These are phyloP conservation scores for Chionodraco myersi DNA, from an alignment of 2,113 vertebrate genomes.

Conservation along the genomic window DNA sequence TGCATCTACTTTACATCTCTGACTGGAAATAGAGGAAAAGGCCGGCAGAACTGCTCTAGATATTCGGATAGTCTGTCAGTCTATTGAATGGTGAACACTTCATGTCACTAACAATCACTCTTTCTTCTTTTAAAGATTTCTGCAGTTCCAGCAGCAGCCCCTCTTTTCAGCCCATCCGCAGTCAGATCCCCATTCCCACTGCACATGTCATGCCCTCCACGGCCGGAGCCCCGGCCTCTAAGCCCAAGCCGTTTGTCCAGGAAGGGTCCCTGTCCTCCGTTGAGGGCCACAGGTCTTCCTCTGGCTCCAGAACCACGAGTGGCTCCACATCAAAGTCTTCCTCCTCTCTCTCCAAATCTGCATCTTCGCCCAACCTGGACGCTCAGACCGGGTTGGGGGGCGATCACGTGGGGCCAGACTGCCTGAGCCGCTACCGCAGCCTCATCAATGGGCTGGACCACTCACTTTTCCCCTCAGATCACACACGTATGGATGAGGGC, in stretches of 20 bases:
- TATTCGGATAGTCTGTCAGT: conserved; percentile 15
- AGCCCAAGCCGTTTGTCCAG: conserved; percentile 77
- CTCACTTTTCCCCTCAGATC: conserved; percentile 86
- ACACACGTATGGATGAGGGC: conserved; percentile 82
- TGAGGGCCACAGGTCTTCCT: conserved; percentile 66
- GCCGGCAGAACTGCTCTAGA: conserved; percentile 44
- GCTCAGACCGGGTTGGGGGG: conserved; percentile 49
- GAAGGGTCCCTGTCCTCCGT: conserved; percentile 70
- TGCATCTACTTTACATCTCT: conserved; percentile 59
- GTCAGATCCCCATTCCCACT: conserved; percentile 94
- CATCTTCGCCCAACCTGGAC: conserved; percentile 85
- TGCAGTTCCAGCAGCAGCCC: conserved; percentile 89
- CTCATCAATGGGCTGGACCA: conserved; percentile 87
- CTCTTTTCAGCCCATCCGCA: conserved; percentile 94
- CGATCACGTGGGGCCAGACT: conserved; percentile 72
- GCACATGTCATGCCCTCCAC: conserved; percentile 99
- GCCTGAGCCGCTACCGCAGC: conserved; percentile 84
- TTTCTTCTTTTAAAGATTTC: conserved; percentile 82
- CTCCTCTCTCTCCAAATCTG: conserved; percentile 84
- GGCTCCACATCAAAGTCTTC: conserved; percentile 80
- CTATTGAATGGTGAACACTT: neutral
- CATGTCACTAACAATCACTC: conserved; percentile 25
- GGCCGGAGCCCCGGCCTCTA: conserved; percentile 86
- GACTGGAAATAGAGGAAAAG: conserved; percentile 70
- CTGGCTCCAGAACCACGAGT: conserved; percentile 78